phyloP scores from a whole-genome alignment of 2,113 vertebrate species.

The Sylvilagus bachmani region DNA sequence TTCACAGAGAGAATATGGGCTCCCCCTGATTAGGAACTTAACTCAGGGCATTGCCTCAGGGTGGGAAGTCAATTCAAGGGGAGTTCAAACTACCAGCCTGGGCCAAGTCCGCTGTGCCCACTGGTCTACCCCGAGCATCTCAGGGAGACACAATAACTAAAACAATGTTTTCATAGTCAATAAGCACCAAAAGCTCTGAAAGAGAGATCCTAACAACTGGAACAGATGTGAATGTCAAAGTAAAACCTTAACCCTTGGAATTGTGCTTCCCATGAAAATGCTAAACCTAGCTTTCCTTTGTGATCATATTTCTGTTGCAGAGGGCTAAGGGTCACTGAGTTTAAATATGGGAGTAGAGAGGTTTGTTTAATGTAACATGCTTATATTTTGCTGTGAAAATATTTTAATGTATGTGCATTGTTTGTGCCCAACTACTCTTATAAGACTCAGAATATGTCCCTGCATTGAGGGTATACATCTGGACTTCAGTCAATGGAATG shows the following conservation, averaged over 20 bases:
- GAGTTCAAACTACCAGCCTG: background rate
- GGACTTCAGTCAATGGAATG: background rate
- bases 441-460: background rate
- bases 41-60: accelerated
- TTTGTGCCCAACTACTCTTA: background rate
- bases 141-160: background rate
- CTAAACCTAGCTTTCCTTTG: background rate
- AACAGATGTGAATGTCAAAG: background rate
- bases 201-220: too few species aligned
- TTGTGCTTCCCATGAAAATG: background rate
- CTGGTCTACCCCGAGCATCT: background rate
- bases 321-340: background rate
- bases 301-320: background rate
- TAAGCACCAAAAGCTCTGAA: background rate
- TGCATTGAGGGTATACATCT: background rate
- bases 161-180: background rate
- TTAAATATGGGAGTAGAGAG: background rate
- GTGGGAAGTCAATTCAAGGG: background rate
- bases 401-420: background rate
- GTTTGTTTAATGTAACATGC: background rate
- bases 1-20: background rate
- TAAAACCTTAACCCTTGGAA: background rate
- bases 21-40: background rate
- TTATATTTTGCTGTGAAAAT: constrained; percentile 23
- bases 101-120: background rate